phyloP scores from a whole-genome alignment of 1,140 invertebrate genomes.

The Bathynomus jamesi region DNA sequence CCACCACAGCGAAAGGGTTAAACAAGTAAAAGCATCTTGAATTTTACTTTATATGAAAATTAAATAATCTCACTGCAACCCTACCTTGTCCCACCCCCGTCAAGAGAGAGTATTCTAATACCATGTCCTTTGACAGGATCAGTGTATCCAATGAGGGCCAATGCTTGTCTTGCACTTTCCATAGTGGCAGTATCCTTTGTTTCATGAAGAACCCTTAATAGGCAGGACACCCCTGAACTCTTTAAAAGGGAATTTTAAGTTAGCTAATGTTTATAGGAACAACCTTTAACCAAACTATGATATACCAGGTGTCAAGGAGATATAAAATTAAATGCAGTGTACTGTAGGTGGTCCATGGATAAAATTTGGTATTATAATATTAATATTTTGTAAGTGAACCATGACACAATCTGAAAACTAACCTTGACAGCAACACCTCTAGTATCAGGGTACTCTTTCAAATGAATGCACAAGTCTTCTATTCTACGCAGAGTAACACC shows the following conservation, averaged over 20 bases:
- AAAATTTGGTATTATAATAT: no score
- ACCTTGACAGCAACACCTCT: slow-evolving; percentile 60
- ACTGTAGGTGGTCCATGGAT: no score
- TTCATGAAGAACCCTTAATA: slow-evolving; percentile 15
- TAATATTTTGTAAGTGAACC: no score
- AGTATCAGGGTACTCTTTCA: slow-evolving; percentile 63
- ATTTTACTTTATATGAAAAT: no score
- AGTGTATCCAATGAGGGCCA: slow-evolving; percentile 65
- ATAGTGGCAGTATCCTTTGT: slow-evolving; percentile 36
- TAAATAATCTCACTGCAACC: no score
- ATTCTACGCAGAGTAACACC: slow-evolving; percentile 53
- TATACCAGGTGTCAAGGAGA: no score
- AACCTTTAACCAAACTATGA: no score
- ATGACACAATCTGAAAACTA: slow-evolving; percentile 37
- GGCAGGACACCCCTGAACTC: slow-evolving; percentile 18
- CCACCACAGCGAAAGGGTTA: no score
- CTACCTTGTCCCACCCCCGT: slow-evolving; percentile 76
- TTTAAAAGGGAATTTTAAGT: slow-evolving; percentile 3
- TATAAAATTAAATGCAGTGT: no score
- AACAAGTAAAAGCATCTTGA: no score
- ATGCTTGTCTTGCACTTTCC: slow-evolving; percentile 49
- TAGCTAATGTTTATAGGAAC: no score
- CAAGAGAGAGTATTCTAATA: slow-evolving; percentile 73
- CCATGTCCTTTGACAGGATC: slow-evolving; percentile 61
- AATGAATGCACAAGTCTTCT: slow-evolving; percentile 59